These are phyloP conservation scores for Leucophora obtusa DNA, from an alignment of 2,888 invertebrate genomes.

Conservation along the genomic window DNA sequence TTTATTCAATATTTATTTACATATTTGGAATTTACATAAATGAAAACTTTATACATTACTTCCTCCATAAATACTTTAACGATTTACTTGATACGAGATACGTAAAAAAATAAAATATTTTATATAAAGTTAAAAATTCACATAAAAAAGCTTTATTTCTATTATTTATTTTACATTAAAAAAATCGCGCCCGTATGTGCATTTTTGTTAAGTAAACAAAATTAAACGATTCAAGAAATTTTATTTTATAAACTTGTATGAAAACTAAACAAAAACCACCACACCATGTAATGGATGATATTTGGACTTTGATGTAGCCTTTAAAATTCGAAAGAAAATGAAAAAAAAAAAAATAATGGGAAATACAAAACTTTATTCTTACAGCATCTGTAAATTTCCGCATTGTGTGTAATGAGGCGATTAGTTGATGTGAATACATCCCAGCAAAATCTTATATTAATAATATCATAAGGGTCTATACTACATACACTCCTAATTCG, in stretches of 20 bases:
- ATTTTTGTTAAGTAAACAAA: background rate
- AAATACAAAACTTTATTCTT: conserved; percentile 9
- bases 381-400: conserved; percentile 58
- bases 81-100: conserved; percentile 26
- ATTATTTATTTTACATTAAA: background rate
- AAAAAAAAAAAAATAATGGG: background rate
- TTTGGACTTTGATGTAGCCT: conserved; percentile 60
- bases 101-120: conserved; percentile 28
- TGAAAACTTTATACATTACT: conserved; percentile 2
- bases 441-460: too few relatives aligned
- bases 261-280: background rate
- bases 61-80: conserved; percentile 43
- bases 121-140: background rate
- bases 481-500: too few relatives aligned
- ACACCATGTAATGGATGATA: conserved; percentile 5
- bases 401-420: conserved; percentile 44
- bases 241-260: background rate
- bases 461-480: too few relatives aligned
- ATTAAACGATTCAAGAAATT: background rate
- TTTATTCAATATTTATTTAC: conserved; percentile 3
- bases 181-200: background rate
- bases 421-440: conserved; percentile 15
- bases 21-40: conserved; percentile 27
- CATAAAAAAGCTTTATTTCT: background rate
- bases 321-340: conserved; percentile 30